These are phyloP conservation scores for Teleogryllus occipitalis DNA, from an alignment of 1,140 invertebrate genomes.

Conservation along the genomic window DNA sequence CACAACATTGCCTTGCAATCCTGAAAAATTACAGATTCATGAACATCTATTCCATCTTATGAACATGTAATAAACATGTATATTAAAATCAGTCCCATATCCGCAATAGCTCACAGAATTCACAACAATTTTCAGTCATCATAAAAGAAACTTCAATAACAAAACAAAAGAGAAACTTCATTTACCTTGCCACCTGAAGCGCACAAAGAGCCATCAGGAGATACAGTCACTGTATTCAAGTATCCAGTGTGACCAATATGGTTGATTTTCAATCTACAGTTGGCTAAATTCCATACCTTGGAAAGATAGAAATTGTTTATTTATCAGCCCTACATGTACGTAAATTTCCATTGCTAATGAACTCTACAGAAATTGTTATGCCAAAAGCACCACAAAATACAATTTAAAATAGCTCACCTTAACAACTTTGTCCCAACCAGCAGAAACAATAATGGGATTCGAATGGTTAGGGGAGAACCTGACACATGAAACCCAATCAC, in stretches of 20 bases:
- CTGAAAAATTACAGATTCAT: slow-evolving; percentile 35
- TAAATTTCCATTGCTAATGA: not conserved
- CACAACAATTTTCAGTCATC: not conserved
- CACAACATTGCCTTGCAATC: slow-evolving; percentile 99
- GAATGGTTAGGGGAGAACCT: slow-evolving; percentile 96
- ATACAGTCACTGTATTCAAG: slow-evolving; percentile 97
- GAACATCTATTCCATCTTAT: not conserved
- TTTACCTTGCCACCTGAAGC: slow-evolving; percentile 94
- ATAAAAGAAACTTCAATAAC: not conserved
- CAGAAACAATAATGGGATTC: slow-evolving; percentile 98
- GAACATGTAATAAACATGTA: not conserved
- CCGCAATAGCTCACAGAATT: slow-evolving; percentile 36
- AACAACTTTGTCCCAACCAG: slow-evolving; percentile 97
- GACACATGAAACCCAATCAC: slow-evolving; percentile 98
- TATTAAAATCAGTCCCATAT: slow-evolving; percentile 37
- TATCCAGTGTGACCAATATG: slow-evolving; percentile 96
- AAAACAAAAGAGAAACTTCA: not conserved
- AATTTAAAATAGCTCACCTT: slow-evolving; percentile 53
- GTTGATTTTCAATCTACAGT: slow-evolving; percentile 98
- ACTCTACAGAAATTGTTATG: not conserved
- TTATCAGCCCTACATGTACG: not conserved
- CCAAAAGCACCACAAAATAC: not conserved
- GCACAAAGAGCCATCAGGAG: slow-evolving; percentile 97
- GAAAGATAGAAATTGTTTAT: not conserved
- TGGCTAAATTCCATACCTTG: slow-evolving; percentile 98